phyloP scores from a whole-genome alignment of 2,888 invertebrate genomes.

The Mylabris sibirica region DNA sequence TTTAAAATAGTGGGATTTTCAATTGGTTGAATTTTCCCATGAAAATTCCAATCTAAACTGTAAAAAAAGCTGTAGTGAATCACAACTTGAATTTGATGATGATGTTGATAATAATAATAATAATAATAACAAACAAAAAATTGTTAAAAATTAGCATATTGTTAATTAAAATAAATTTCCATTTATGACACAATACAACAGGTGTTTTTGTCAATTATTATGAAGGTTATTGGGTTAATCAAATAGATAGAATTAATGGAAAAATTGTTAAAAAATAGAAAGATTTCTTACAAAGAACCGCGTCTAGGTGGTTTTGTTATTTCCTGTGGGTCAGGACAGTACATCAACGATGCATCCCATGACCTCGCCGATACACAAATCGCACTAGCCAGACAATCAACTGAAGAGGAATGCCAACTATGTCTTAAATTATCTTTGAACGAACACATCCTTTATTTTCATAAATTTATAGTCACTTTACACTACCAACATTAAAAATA shows the following conservation, averaged over 20 bases:
- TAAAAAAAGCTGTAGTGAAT: neutral
- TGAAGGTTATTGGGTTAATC: neutral
- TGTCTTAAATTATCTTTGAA: conserved; percentile 42
- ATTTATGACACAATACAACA: neutral
- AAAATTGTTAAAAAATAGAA: neutral
- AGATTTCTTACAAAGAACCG: conserved; percentile 38
- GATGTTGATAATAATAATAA: too few relatives aligned
- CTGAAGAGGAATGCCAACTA: conserved; percentile 50
- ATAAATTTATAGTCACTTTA: conserved; percentile 7
- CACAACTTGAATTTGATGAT: neutral
- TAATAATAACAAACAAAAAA: neutral
- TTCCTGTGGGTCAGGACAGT: conserved; percentile 18
- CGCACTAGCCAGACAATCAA: conserved; percentile 49
- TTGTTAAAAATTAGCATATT: neutral
- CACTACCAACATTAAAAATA: conserved; percentile 2
- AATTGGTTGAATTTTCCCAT: neutral
- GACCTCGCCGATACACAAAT: conserved; percentile 45
- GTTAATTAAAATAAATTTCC: neutral
- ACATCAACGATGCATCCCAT: conserved; percentile 43
- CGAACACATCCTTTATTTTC: conserved; percentile 42
- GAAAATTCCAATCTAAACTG: neutral
- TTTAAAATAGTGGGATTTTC: neutral
- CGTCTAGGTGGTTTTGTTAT: conserved; percentile 31
- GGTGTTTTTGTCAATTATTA: neutral
- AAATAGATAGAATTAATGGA: neutral